These are phyloP conservation scores for Cheilosia pagana DNA, from an alignment of 2,888 invertebrate species.

Conservation along the genomic window DNA sequence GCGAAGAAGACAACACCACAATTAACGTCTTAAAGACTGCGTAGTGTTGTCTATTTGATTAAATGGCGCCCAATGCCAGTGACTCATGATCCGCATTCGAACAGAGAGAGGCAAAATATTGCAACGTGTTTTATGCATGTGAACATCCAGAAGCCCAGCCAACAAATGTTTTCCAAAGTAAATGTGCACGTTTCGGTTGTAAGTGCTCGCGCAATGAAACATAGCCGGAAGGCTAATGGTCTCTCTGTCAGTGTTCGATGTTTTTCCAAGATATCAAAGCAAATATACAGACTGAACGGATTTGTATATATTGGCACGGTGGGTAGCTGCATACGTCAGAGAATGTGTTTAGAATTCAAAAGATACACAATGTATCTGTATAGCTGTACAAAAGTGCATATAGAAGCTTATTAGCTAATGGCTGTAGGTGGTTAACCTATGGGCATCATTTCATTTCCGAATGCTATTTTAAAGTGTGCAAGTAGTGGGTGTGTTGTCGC, in stretches of 20 bases:
- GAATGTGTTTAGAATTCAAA: not conserved
- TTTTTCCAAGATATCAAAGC: slow-evolving; percentile 28
- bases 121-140: slow-evolving; percentile 33
- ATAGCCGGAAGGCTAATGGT: slow-evolving; percentile 38
- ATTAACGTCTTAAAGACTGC: slow-evolving; percentile 12
- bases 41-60: slow-evolving; percentile 15
- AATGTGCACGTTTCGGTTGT: slow-evolving; percentile 32
- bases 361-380: not conserved
- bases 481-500: not conserved
- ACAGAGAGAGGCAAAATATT: slow-evolving; percentile 22
- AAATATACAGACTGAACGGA: slow-evolving; percentile 24
- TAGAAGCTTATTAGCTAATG: not conserved
- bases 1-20: not conserved
- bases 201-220: slow-evolving; percentile 27
- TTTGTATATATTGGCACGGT: not conserved
- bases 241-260: slow-evolving; percentile 30
- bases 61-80: slow-evolving; percentile 45
- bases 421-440: slow-evolving; percentile 27
- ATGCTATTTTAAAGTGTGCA: not conserved
- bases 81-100: slow-evolving; percentile 51
- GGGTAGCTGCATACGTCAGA: not conserved
- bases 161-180: slow-evolving; percentile 35
- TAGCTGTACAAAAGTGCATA: not conserved
- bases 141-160: slow-evolving; percentile 8
- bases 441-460: slow-evolving; percentile 7